These are phyloP conservation scores for Petrocephalus sullivani DNA, from an alignment of 2,797 vertebrate genomes.

Conservation along the genomic window DNA sequence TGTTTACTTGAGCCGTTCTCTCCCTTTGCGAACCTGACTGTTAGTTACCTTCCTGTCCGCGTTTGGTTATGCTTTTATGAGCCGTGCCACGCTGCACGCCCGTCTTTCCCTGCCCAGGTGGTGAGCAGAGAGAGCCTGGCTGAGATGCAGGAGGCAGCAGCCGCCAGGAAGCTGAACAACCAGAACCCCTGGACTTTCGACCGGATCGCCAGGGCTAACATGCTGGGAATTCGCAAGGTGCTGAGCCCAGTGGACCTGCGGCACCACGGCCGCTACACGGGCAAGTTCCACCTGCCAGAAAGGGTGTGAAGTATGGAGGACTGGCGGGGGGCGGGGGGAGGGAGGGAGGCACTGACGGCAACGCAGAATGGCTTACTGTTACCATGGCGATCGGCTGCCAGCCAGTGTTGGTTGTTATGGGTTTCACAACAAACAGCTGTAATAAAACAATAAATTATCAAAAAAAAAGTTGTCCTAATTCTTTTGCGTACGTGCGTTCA, in stretches of 20 bases:
- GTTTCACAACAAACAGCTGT: neutral
- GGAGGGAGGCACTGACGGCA: neutral
- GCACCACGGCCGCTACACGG: constrained; percentile 72
- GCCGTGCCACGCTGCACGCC: neutral
- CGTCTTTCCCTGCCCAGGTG: constrained; percentile 44
- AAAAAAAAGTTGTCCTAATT: neutral
- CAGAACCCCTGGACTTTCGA: constrained; percentile 95
- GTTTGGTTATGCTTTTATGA: neutral
- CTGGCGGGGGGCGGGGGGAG: too few species aligned
- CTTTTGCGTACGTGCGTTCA: neutral
- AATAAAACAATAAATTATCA: neutral
- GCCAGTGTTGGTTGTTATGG: neutral
- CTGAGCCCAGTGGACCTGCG: constrained; percentile 78
- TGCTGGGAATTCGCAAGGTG: constrained; percentile 80
- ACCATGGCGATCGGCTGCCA: neutral
- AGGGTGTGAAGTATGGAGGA: constrained; percentile 60
- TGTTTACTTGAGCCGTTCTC: neutral
- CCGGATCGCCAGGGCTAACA: constrained; percentile 67
- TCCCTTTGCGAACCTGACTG: neutral
- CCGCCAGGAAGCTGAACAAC: constrained; percentile 66
- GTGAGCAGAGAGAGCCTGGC: constrained; percentile 70
- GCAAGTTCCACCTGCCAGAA: constrained; percentile 70
- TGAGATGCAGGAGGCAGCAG: constrained; percentile 54
- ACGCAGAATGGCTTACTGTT: neutral
- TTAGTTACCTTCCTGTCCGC: neutral